phyloP scores from a whole-genome alignment of 64 coral and sea anemone species.

The Cladopsammia gracilis region DNA sequence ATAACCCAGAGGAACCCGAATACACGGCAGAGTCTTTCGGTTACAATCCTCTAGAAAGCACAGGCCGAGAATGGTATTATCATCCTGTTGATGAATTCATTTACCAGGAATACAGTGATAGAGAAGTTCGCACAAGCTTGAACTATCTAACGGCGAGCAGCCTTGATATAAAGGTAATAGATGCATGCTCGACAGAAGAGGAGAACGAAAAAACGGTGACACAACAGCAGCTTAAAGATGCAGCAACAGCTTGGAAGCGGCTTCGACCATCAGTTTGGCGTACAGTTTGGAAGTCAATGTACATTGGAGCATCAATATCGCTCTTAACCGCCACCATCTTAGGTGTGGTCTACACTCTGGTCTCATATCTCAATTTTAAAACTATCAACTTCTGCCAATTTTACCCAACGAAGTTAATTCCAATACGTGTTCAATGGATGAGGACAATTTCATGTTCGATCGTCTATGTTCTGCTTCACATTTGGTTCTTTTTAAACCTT shows the following conservation, averaged over 20 bases:
- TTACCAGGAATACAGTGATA: conserved; percentile 19
- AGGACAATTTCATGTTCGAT: neutral
- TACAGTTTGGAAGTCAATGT: neutral
- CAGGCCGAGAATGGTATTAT: conserved; percentile 5
- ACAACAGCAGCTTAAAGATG: neutral
- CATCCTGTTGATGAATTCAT: neutral
- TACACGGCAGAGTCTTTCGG: neutral
- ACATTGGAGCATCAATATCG: neutral
- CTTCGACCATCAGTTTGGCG: neutral
- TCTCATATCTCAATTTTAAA: neutral
- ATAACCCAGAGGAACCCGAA: neutral
- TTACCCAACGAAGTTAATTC: neutral
- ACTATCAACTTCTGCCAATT: neutral
- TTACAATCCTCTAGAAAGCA: neutral
- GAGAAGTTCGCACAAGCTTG: neutral
- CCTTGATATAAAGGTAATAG: neutral
- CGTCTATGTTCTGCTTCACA: neutral
- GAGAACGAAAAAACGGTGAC: neutral
- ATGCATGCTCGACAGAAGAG: neutral
- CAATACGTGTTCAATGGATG: neutral
- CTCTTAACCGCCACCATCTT: neutral
- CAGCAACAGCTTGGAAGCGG: neutral
- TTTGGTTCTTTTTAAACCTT: neutral
- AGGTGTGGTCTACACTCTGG: neutral
- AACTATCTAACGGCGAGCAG: neutral